Percentiles rank a stretch among this genome's conserved stretches.
These are phyloP conservation scores for Diarsia dahlii DNA, from an alignment of 2,888 invertebrate species.

Conservation along the genomic window DNA sequence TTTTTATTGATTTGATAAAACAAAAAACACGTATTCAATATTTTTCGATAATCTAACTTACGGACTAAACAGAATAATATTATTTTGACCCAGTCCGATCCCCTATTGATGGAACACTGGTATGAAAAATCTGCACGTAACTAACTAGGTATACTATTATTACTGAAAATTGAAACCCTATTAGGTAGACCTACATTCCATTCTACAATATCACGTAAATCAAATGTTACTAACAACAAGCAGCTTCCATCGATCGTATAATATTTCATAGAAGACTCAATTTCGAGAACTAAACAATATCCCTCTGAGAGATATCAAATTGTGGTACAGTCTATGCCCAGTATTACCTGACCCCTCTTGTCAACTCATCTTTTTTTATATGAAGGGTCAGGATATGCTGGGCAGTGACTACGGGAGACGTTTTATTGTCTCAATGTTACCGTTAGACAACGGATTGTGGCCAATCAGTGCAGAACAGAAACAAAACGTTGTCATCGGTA, in stretches of 20 bases:
- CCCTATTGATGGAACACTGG: too few relatives aligned
- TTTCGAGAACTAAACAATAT: conserved; percentile 62
- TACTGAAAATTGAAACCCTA: not conserved
- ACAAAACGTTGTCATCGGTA: conserved; percentile 74
- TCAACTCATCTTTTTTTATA: too few relatives aligned
- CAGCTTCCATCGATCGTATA: conserved; percentile 17
- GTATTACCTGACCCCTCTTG: too few relatives aligned
- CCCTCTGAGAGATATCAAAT: conserved; percentile 69
- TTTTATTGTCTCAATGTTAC: conserved; percentile 79
- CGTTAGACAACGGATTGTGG: conserved; percentile 77
- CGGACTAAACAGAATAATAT: too few relatives aligned
- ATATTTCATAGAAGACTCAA: conserved; percentile 42
- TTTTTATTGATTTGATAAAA: too few relatives aligned
- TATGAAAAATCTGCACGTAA: too few relatives aligned
- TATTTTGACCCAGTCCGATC: too few relatives aligned
- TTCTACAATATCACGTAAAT: conserved; percentile 3
- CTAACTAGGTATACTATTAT: too few relatives aligned
- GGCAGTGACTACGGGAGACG: conserved; percentile 60
- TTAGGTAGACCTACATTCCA: not conserved
- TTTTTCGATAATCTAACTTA: too few relatives aligned
- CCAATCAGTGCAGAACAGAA: conserved; percentile 85
- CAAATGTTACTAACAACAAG: not conserved
- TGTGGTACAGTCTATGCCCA: conserved; percentile 46
- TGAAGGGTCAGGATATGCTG: too few relatives aligned
- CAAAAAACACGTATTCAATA: too few relatives aligned